Conservation (phyloP, 2,888 invertebrate genomes). For the Lamellibrachia satsuma region DNA sequence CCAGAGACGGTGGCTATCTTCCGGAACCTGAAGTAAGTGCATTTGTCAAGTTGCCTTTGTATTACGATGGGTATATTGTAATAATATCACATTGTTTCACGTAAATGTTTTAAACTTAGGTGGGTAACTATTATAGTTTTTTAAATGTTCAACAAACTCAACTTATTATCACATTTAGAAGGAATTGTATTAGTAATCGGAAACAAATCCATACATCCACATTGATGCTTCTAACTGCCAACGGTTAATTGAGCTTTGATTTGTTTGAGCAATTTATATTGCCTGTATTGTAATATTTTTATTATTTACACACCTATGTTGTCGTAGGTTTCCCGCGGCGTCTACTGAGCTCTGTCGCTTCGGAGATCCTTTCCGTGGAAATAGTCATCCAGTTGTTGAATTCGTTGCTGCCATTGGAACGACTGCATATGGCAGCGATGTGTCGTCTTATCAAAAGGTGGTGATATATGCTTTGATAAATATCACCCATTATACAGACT, state of each 20-base stretch:
- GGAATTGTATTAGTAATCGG: no score
- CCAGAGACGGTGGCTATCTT: neutral
- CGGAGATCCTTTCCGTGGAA: neutral
- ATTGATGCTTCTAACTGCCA: no score
- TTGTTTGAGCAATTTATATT: no score
- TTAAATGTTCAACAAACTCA: no score
- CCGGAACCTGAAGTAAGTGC: neutral
- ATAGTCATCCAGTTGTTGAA: neutral
- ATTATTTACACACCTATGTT: neutral
- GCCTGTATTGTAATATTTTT: no score
- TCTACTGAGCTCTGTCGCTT: neutral
- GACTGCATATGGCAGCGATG: neutral
- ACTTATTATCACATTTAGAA: no score
- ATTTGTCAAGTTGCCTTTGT: neutral
- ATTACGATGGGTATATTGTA: neutral
- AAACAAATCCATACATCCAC: no score
- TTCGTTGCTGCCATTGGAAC: neutral
- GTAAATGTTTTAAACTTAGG: no score
- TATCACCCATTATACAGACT: neutral
- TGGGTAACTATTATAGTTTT: no score
- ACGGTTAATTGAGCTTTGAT: no score
- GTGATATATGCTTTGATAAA: neutral
- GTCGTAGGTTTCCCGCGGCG: neutral
- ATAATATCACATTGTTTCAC: no score
- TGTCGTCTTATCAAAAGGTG: neutral